These are phyloP conservation scores for Poeciliopsis turrubarensis DNA, from an alignment of 2,113 vertebrate genomes.

Conservation along the genomic window DNA sequence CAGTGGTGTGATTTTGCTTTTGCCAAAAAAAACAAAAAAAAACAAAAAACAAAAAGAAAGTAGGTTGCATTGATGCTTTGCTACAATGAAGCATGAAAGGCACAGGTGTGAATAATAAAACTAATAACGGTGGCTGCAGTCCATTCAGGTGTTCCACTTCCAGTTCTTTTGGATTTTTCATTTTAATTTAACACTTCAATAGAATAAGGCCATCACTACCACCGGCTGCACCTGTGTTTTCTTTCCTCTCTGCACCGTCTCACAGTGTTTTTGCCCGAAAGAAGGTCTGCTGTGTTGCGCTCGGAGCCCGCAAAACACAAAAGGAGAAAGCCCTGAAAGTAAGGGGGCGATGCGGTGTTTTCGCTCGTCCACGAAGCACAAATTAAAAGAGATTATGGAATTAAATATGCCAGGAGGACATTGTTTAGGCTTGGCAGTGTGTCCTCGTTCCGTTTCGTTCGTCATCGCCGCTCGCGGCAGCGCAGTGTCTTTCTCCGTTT, in stretches of 20 bases:
- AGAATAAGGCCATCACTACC: constrained; percentile 38
- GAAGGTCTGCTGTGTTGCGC: constrained; percentile 3
- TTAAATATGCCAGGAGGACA: background rate
- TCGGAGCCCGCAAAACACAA: background rate
- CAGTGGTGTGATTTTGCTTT: background rate
- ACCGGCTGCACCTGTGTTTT: constrained; percentile 31
- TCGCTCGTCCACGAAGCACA: background rate
- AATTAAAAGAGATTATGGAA: constrained; percentile 11
- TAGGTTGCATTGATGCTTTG: constrained; percentile 3
- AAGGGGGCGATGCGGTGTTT: background rate
- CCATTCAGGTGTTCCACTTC: constrained; percentile 41
- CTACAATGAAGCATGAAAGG: constrained; percentile 16
- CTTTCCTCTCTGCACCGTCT: constrained; percentile 16
- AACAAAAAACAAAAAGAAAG: background rate
- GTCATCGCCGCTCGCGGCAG: background rate
- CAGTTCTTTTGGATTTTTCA: constrained; percentile 18
- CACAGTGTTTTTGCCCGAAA: constrained; percentile 4
- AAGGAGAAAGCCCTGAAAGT: background rate
- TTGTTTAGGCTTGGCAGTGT: background rate
- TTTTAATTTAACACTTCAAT: constrained; percentile 24
- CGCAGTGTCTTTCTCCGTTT: background rate
- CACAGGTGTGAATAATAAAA: constrained; percentile 43
- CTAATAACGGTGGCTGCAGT: constrained; percentile 24
- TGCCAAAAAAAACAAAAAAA: background rate
- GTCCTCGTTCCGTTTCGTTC: background rate